Evolutionary conservation across 1,140 invertebrate genomes (phyloP).

Genomic region (Amphibalanus amphitrite): DNA sequence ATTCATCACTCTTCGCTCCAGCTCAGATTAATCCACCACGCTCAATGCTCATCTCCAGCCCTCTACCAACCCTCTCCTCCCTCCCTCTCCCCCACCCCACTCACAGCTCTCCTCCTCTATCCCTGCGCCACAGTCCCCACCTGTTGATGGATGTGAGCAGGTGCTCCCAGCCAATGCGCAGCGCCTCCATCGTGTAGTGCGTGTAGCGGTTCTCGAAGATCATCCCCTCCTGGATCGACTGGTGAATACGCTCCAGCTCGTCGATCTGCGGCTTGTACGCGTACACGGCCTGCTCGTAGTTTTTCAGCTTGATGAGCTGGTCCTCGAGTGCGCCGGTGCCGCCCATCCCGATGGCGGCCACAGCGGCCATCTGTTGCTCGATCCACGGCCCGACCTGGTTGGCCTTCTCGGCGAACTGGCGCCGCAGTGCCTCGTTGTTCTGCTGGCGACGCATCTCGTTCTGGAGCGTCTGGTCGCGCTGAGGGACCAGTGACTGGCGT

Average conservation of each 20-base stretch:
- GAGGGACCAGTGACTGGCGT: conserved; percentile 70
- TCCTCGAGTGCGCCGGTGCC: conserved; percentile 52
- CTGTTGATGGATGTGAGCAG: conserved; percentile 92
- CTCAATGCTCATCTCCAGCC: no score
- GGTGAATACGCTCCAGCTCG: conserved; percentile 94
- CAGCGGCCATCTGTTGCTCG: conserved; percentile 91
- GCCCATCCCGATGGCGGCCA: conserved; percentile 86
- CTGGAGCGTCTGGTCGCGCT: conserved; percentile 82
- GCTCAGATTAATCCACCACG: no score
- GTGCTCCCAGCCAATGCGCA: conserved; percentile 98
- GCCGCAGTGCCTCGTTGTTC: conserved; percentile 88
- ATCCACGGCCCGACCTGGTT: conserved; percentile 98
- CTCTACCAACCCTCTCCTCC: no score
- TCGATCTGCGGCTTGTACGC: conserved; percentile 95
- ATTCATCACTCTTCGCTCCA: no score
- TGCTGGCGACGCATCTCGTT: conserved; percentile 92
- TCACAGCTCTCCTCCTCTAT: not conserved
- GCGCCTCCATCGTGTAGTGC: conserved; percentile 98
- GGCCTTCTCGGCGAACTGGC: conserved; percentile 96
- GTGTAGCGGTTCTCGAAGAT: conserved; percentile 97
- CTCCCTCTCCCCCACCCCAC: not conserved
- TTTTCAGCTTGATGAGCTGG: conserved; percentile 78
- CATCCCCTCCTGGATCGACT: conserved; percentile 98
- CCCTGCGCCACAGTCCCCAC: not conserved
- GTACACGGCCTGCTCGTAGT: conserved; percentile 85